These are phyloP conservation scores for Aromia moschata DNA, from an alignment of 2,888 invertebrate genomes.

Conservation along the genomic window DNA sequence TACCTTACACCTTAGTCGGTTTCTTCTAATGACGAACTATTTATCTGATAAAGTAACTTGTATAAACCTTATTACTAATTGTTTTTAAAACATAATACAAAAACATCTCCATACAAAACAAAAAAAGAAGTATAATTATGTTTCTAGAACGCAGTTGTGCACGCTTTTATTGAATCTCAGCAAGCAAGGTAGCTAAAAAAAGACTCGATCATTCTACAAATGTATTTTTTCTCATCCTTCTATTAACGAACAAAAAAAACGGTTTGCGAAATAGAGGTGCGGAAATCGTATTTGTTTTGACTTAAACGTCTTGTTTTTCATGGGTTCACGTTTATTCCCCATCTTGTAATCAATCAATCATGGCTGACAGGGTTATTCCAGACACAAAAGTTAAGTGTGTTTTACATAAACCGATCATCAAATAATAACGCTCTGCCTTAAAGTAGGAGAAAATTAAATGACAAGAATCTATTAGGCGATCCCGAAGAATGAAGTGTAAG, in stretches of 20 bases:
- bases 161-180: too few species aligned
- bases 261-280: constrained; percentile 7
- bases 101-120: too few species aligned
- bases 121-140: too few species aligned
- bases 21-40: too few species aligned
- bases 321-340: constrained; percentile 8
- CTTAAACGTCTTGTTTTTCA: constrained; percentile 12
- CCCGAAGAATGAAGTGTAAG: too few species aligned
- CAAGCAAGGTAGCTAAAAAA: too few species aligned
- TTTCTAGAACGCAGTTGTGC: constrained; percentile 3
- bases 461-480: neutral
- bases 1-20: too few species aligned
- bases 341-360: constrained; percentile 14
- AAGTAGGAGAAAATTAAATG: neutral
- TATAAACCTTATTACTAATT: too few species aligned
- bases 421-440: neutral
- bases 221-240: neutral
- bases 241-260: too few species aligned
- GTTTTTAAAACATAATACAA: too few species aligned
- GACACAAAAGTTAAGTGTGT: constrained; percentile 9
- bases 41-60: too few species aligned
- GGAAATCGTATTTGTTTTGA: constrained; percentile 16
- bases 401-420: constrained; percentile 13
- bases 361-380: constrained; percentile 11
- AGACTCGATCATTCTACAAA: too few species aligned